Base-by-base conservation (phyloP, 1,140 invertebrate species). In the Chelonus insularis region DNA sequence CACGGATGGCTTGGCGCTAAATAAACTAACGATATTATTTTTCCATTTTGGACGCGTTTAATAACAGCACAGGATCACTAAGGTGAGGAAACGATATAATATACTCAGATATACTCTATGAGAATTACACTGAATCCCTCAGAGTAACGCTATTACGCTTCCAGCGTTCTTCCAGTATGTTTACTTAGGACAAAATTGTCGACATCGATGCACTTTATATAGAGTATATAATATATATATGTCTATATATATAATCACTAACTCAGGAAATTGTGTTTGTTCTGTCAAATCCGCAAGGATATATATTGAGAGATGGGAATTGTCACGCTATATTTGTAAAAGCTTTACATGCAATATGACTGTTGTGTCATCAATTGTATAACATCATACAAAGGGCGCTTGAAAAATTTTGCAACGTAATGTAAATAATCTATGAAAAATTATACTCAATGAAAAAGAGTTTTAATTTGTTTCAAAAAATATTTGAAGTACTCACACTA, bases 1-100 rank as follows among this genome's bases (percentile, higher is more conserved):
- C 65, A 56, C 59, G 64, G 67, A 72, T 74, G 43, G 66, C 60
- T 62, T 68, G 60, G 23, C 51, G 69, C 71, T 78, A 78, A 77
- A 77, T 77, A 80, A 80, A 78, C 76, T 56, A 63, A 48, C 67
- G 70, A 75, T 80, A 79, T 80, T 80, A 80, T 79, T 79, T 77
- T 79, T 77, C 72, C 70, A 76, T 77, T 70, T 29, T 60, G 48
- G 47, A 43, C 52, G 60, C 47, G 34, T 59, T 60, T 60, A 62
- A 65, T 62, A 62, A 65, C 64, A 57, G 47, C 32, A 9, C 14
- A 47, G 47, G 51, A 20, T 41, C 14, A 43, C 41, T 8, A 68
- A 70, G 68, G 66, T 64, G 68, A 56, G 54, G 66, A 57, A 62
- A 59, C 34, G 54, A 58, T 55, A 45, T 29, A 55, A 55, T 62